phyloP scores from a whole-genome alignment of 35 echinoderm and acorn worm species.

The Heliocidaris erythrogramma region DNA sequence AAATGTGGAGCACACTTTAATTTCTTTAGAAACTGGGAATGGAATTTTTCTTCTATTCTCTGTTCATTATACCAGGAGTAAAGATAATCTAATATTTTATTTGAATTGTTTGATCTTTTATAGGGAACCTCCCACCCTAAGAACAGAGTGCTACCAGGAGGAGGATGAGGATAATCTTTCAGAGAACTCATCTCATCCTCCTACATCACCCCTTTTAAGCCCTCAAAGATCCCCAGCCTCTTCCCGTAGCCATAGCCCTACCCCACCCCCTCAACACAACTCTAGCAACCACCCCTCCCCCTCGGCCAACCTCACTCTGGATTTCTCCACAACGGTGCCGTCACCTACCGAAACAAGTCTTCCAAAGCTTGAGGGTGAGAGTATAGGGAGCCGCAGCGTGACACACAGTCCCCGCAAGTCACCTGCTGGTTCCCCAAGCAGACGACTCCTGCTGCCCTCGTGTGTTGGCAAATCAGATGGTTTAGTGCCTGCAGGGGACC shows the following conservation, averaged over 20 bases:
- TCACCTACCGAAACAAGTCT: slow-evolving; percentile 71
- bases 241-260: slow-evolving; percentile 63
- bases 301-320: slow-evolving; percentile 31
- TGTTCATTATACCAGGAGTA: no score
- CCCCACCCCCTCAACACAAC: slow-evolving; percentile 14
- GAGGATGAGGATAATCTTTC: slow-evolving; percentile 72
- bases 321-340: slow-evolving; percentile 56
- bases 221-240: slow-evolving; percentile 74
- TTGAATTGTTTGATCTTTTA: slow-evolving; percentile 14
- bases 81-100: background rate
- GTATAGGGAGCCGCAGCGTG: slow-evolving; percentile 58
- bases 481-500: slow-evolving; percentile 66
- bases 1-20: no score
- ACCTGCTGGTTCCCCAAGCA: slow-evolving; percentile 48
- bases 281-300: background rate
- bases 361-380: slow-evolving; percentile 76
- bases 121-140: slow-evolving; percentile 87
- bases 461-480: slow-evolving; percentile 76
- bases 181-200: slow-evolving; percentile 74
- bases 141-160: slow-evolving; percentile 86
- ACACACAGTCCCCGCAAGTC: slow-evolving; percentile 48
- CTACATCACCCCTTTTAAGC: slow-evolving; percentile 82
- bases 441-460: slow-evolving; percentile 63
- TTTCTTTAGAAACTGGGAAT: no score
- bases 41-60: no score